A percentile compares a stretch with the other conserved stretches of the same genome.
These are phyloP conservation scores for Crotalus adamanteus DNA, from an alignment of 2,797 vertebrate species.

Conservation along the genomic window DNA sequence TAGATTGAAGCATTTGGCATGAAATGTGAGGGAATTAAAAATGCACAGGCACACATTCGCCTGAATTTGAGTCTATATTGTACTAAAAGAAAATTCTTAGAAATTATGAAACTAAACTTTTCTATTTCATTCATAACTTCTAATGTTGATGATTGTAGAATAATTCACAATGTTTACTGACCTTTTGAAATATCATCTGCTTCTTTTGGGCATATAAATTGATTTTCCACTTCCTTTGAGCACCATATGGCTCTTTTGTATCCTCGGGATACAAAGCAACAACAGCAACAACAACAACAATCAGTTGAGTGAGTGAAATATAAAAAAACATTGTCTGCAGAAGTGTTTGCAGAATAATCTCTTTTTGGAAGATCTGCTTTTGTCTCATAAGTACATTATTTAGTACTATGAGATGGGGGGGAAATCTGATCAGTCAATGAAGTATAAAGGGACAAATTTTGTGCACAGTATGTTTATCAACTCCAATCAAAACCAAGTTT, in stretches of 20 bases:
- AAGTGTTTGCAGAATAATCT: not conserved
- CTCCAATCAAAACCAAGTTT: not conserved
- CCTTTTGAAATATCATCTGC: slow-evolving; percentile 19
- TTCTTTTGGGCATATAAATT: slow-evolving; percentile 13
- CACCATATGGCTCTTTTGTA: not conserved
- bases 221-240: slow-evolving; percentile 10
- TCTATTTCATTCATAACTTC: not conserved
- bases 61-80: not conserved
- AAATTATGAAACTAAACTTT: not conserved
- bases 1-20: not conserved
- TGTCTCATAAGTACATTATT: not conserved
- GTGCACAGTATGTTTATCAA: not conserved
- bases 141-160: not conserved
- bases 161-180: not conserved
- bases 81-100: not conserved
- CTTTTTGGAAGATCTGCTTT: not conserved
- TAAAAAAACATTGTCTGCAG: not conserved
- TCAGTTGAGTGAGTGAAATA: not conserved
- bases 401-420: not conserved
- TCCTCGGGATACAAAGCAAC: not conserved
- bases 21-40: not conserved
- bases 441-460: not conserved
- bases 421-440: not conserved
- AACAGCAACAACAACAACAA: not conserved
- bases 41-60: not conserved